These are phyloP conservation scores for Ariolimax columbianus DNA, from an alignment of 2,888 invertebrate genomes.

Conservation along the genomic window DNA sequence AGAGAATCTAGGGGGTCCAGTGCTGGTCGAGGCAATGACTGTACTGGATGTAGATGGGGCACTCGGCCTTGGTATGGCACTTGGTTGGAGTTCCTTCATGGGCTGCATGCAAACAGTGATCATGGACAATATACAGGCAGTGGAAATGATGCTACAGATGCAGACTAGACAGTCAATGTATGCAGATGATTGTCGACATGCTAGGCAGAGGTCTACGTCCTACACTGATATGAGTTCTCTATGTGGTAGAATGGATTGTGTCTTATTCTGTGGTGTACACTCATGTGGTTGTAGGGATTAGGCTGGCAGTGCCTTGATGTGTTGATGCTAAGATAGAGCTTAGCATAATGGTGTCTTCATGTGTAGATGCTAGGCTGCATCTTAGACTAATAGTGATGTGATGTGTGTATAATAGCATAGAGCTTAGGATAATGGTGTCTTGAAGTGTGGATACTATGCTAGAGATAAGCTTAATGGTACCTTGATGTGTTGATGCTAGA, in stretches of 20 bases:
- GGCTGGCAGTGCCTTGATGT: background rate
- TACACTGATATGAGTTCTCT: too few species aligned
- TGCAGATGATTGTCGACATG: too few species aligned
- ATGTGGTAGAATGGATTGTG: too few species aligned
- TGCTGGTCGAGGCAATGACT: background rate
- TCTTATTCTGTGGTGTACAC: too few species aligned
- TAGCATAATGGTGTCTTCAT: background rate
- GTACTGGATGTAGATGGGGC: slow-evolving; percentile 10
- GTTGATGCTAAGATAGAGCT: background rate
- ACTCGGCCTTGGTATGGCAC: slow-evolving; percentile 14
- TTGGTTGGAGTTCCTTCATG: slow-evolving; percentile 32
- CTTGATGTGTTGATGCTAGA: background rate
- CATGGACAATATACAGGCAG: slow-evolving; percentile 36
- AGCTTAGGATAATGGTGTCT: background rate
- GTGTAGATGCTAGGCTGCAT: too few species aligned
- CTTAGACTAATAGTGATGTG: too few species aligned
- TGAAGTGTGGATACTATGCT: too few species aligned
- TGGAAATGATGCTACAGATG: background rate
- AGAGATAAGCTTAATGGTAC: too few species aligned
- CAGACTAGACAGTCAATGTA: background rate
- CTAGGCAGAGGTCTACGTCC: too few species aligned
- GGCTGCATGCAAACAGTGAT: slow-evolving; percentile 43
- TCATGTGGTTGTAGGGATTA: too few species aligned
- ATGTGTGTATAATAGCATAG: background rate
- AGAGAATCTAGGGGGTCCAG: background rate